Conservation (phyloP, 2,797 vertebrate genomes). For the Tamandua tetradactyla region DNA sequence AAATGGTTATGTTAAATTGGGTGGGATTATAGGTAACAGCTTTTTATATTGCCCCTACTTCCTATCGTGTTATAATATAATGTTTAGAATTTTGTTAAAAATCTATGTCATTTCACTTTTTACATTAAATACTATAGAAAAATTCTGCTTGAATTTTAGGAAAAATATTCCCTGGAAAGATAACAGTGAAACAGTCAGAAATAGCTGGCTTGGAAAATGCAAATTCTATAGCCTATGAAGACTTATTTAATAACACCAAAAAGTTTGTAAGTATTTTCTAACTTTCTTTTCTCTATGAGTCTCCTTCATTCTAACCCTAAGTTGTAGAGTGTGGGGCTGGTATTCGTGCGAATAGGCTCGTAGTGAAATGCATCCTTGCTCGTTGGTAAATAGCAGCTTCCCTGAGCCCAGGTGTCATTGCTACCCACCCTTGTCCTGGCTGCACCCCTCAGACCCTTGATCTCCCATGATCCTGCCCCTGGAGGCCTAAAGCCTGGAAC, state of each 20-base stretch:
- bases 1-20: background rate
- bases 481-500: fast-evolving
- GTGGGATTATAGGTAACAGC: background rate
- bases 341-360: background rate
- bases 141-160: slow-evolving; percentile 80
- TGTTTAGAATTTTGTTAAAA: background rate
- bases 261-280: slow-evolving; percentile 75
- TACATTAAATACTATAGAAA: slow-evolving; percentile 20
- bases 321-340: background rate
- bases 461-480: background rate
- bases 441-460: background rate
- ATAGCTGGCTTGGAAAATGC: fast-evolving
- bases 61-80: background rate
- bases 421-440: background rate
- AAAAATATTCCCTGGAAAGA: slow-evolving; percentile 1
- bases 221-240: background rate
- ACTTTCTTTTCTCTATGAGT: background rate
- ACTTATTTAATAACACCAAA: fast-evolving
- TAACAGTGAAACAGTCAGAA: fast-evolving
- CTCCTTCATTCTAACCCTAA: background rate
- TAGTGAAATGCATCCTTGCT: background rate
- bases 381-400: background rate
- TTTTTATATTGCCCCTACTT: background rate
- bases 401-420: background rate
- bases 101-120: background rate